Evolutionary conservation across 2,797 vertebrate species (phyloP).

Genomic region (Sardinella longiceps): DNA sequence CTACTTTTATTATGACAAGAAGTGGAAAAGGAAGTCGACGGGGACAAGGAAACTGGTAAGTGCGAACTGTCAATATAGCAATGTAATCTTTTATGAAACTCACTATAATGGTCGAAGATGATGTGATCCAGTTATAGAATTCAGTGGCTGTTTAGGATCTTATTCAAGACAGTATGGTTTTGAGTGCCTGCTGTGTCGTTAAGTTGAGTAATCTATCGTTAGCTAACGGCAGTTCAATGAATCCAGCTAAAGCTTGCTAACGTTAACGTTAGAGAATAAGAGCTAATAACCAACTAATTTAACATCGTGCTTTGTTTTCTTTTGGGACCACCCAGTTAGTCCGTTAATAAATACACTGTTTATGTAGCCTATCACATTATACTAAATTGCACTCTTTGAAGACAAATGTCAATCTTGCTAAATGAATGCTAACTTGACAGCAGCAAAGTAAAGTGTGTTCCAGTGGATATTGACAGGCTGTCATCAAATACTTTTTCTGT

Average conservation of each 20-base stretch:
- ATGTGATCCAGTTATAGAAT: neutral
- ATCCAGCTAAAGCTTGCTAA: neutral
- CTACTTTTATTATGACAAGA: neutral
- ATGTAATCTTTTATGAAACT: neutral
- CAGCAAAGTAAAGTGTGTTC: neutral
- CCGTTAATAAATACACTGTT: neutral
- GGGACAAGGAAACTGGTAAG: neutral
- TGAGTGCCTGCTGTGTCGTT: neutral
- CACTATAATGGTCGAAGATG: neutral
- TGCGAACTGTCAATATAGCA: neutral
- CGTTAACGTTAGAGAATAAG: too few relatives aligned
- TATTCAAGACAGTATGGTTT: neutral
- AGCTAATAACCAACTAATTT: too few relatives aligned
- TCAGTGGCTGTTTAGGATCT: neutral
- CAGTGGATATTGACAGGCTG: neutral
- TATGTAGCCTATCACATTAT: neutral
- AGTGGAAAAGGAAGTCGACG: neutral
- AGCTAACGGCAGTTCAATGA: neutral
- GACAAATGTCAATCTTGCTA: neutral
- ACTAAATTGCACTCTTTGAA: neutral
- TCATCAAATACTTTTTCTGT: neutral
- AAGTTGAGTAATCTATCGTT: neutral
- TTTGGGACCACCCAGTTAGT: neutral
- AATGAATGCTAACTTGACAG: neutral
- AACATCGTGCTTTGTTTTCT: neutral